Evolutionary conservation across 2,797 vertebrate species (phyloP).

Genomic region (Leptatherina wallacei): DNA sequence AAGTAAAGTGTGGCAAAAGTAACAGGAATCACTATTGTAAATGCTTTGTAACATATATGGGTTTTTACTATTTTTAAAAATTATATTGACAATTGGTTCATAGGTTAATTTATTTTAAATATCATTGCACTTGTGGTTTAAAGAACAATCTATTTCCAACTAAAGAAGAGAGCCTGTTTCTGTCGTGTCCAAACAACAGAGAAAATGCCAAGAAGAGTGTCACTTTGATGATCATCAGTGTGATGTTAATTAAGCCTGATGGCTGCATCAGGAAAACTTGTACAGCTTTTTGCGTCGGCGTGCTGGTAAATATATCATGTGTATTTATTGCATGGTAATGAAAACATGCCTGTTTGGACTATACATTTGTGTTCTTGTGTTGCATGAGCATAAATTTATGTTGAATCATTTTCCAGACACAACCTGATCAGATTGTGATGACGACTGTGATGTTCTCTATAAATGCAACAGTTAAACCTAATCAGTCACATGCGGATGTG

Average conservation of each 20-base stretch:
- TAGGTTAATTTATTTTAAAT: background rate
- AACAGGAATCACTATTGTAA: too few relatives aligned
- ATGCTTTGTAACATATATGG: too few relatives aligned
- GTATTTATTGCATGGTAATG: background rate
- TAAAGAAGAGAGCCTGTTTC: background rate
- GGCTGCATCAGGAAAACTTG: background rate
- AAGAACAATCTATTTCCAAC: too few relatives aligned
- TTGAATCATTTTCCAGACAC: background rate
- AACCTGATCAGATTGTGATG: background rate
- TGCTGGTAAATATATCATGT: background rate
- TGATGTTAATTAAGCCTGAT: background rate
- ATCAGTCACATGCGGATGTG: too few relatives aligned
- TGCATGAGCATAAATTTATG: background rate
- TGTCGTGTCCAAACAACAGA: background rate
- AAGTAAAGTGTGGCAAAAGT: too few relatives aligned
- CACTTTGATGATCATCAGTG: background rate
- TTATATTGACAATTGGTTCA: background rate
- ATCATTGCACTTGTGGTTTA: background rate
- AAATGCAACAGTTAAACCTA: too few relatives aligned
- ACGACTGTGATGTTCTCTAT: too few relatives aligned
- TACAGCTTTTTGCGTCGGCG: background rate
- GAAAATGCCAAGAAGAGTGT: background rate
- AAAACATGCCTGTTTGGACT: background rate
- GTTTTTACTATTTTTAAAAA: too few relatives aligned
- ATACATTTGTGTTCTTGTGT: background rate